phyloP scores from a whole-genome alignment of 2,797 vertebrate genomes.

The Momotus momota region DNA sequence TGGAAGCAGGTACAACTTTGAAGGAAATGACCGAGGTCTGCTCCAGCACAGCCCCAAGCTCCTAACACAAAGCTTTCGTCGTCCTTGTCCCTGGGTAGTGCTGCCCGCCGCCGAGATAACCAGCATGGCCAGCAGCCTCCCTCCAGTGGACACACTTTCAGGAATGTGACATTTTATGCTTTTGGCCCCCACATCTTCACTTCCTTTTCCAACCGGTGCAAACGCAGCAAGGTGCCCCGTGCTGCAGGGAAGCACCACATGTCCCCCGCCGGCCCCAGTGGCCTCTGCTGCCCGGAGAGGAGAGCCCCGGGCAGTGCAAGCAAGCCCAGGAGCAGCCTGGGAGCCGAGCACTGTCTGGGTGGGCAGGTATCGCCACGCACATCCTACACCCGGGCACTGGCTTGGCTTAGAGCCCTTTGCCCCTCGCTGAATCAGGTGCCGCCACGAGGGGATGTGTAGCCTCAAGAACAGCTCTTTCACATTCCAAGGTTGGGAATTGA shows the following conservation, averaged over 20 bases:
- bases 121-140: background rate
- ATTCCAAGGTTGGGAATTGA: background rate
- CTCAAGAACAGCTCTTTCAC: background rate
- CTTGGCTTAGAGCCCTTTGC: background rate
- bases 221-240: background rate
- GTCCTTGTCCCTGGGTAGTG: background rate
- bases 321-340: background rate
- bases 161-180: background rate
- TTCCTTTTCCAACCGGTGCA: background rate
- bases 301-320: too few species aligned
- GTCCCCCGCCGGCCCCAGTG: background rate
- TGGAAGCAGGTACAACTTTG: background rate
- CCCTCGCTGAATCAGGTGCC: background rate
- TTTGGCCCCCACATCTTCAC: background rate
- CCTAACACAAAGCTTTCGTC: background rate
- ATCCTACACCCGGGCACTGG: too few species aligned
- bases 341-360: background rate
- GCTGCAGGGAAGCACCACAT: background rate
- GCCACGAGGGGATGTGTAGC: background rate
- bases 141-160: background rate
- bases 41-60: background rate
- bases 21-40: background rate
- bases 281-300: background rate
- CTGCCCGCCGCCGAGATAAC: background rate
- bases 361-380: background rate